Conservation (phyloP, 2,888 invertebrate species). For the Leistus spinibarbis region DNA sequence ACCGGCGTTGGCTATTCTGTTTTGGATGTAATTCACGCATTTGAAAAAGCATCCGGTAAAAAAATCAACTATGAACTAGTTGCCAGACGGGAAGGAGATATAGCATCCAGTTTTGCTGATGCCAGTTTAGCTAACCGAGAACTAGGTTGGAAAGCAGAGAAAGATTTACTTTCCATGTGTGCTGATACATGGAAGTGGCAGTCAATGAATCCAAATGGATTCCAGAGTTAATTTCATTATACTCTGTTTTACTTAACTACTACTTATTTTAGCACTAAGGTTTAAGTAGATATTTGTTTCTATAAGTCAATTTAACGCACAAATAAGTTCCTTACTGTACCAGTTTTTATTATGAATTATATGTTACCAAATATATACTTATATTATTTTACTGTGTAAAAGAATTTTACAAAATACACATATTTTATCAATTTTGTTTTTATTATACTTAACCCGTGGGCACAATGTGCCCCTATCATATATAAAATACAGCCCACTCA, state of each 20-base stretch:
- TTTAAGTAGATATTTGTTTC: background rate
- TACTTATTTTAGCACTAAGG: background rate
- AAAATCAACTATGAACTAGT: slow-evolving; percentile 74
- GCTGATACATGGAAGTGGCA: slow-evolving; percentile 90
- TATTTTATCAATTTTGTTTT: background rate
- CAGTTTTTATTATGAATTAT: background rate
- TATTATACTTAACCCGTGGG: too few relatives aligned
- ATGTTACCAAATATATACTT: background rate
- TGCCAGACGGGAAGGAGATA: slow-evolving; percentile 80
- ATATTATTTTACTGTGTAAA: background rate
- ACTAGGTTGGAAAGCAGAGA: slow-evolving; percentile 83
- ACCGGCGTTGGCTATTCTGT: slow-evolving; percentile 88
- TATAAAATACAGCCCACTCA: too few relatives aligned
- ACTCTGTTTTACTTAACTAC: background rate
- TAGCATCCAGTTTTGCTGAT: slow-evolving; percentile 85
- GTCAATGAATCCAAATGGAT: slow-evolving; percentile 80
- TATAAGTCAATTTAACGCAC: slow-evolving; percentile 8
- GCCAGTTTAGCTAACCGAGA: slow-evolving; percentile 75
- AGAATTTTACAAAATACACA: background rate
- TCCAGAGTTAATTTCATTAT: slow-evolving; percentile 43
- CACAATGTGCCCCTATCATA: too few relatives aligned
- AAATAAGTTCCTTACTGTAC: slow-evolving; percentile 37
- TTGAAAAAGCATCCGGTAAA: slow-evolving; percentile 76
- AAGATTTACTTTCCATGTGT: slow-evolving; percentile 82
- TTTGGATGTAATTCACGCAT: slow-evolving; percentile 81